Evolutionary conservation across 2,113 vertebrate genomes (phyloP).

Genomic region (Benitochromis conjunctus): DNA sequence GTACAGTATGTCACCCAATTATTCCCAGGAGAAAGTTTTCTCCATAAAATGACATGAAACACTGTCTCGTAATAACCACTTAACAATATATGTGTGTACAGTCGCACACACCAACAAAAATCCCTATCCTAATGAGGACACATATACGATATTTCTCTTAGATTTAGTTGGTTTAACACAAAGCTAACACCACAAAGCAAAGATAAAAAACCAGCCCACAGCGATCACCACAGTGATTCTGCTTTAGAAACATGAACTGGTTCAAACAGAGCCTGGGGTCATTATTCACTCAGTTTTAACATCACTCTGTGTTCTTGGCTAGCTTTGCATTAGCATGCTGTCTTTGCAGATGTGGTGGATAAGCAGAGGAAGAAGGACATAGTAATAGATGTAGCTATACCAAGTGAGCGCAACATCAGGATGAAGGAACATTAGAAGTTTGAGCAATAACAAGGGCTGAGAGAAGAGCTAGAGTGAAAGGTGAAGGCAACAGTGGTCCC

Average conservation of each 20-base stretch:
- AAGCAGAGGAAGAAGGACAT: neutral
- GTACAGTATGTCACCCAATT: no score
- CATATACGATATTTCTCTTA: no score
- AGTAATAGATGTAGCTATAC: neutral
- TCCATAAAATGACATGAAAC: no score
- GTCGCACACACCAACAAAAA: no score
- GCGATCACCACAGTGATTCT: neutral
- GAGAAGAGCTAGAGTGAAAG: neutral
- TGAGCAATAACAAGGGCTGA: neutral
- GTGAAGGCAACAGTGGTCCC: neutral
- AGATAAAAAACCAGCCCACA: no score
- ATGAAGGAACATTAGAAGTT: neutral
- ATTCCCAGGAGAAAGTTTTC: no score
- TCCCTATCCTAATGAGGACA: no score
- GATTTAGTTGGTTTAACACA: no score
- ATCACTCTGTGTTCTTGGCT: neutral
- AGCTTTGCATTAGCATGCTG: neutral
- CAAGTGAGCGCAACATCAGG: neutral
- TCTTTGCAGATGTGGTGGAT: neutral
- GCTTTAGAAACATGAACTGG: neutral
- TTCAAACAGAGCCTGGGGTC: neutral
- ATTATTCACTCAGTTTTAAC: neutral
- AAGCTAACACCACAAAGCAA: no score
- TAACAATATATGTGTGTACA: no score
- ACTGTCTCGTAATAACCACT: no score